Evolutionary conservation across 2,797 vertebrate species (phyloP).

Genomic region (Rhinichthys osculus): DNA sequence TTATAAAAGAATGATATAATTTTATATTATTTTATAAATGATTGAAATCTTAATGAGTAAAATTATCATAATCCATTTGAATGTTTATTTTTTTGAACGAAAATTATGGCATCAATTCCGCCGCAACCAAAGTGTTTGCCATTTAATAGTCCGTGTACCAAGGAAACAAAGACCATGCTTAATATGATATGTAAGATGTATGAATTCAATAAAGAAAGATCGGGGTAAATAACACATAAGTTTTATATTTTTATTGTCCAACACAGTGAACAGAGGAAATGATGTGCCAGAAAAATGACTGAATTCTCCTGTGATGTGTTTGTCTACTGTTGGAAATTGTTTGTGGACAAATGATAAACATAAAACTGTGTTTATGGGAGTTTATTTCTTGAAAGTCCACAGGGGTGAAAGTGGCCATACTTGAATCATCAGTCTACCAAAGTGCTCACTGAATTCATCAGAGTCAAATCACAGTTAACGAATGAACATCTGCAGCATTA

Average conservation of each 20-base stretch:
- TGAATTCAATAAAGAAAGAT: not conserved
- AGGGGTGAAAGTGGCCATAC: not conserved
- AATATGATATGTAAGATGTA: not conserved
- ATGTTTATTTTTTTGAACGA: not conserved
- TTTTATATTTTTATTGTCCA: not conserved
- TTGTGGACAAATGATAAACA: not conserved
- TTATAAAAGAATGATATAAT: not conserved
- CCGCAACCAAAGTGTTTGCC: not conserved
- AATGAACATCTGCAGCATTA: constrained; percentile 17
- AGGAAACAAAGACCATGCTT: not conserved
- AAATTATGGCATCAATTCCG: not conserved
- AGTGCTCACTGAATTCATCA: not conserved
- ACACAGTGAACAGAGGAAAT: not conserved
- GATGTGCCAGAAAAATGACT: not conserved
- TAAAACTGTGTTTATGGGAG: not conserved
- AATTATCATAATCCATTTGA: not conserved
- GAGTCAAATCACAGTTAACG: not conserved
- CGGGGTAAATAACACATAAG: not conserved
- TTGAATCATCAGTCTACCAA: not conserved
- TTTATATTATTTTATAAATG: not conserved
- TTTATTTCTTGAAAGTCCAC: not conserved
- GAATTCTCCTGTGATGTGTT: not conserved
- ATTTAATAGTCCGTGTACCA: not conserved
- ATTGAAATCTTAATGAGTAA: not conserved
- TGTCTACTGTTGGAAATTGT: not conserved